Percentiles rank a stretch among this genome's conserved stretches.
phyloP scores from a whole-genome alignment of 2,888 invertebrate genomes.

The Gortyna flavago region DNA sequence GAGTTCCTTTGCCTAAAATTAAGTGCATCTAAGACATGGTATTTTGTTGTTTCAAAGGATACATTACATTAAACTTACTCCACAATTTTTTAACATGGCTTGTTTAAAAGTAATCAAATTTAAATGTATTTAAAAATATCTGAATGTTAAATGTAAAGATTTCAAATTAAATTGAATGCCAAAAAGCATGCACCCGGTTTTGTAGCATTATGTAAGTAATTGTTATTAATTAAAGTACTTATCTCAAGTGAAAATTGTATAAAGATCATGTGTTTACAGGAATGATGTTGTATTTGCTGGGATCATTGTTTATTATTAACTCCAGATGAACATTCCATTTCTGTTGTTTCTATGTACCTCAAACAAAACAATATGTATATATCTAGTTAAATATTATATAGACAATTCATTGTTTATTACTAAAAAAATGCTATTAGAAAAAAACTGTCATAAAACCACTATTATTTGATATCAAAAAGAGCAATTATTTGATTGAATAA shows the following conservation, averaged over 20 bases:
- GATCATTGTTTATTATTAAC: constrained; percentile 28
- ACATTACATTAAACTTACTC: constrained; percentile 23
- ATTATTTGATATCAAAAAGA: constrained; percentile 23
- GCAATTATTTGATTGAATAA: constrained; percentile 24
- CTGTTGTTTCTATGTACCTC: constrained; percentile 37
- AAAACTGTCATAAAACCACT: constrained; percentile 30
- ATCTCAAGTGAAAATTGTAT: constrained; percentile 15
- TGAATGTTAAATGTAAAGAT: constrained; percentile 57
- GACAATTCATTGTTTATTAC: constrained; percentile 34
- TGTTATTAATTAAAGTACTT: constrained; percentile 30
- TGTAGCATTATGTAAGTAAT: constrained; percentile 19
- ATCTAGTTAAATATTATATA: constrained; percentile 52
- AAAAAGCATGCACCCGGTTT: constrained; percentile 23
- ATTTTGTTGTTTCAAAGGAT: constrained; percentile 22
- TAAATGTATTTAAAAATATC: constrained; percentile 38
- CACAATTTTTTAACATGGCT: constrained; percentile 17
- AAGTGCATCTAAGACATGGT: constrained; percentile 16
- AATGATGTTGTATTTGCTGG: constrained; percentile 21
- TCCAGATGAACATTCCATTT: constrained; percentile 52
- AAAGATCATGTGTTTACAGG: constrained; percentile 24
- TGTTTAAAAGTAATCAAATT: constrained; percentile 43
- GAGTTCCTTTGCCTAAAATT: constrained; percentile 40
- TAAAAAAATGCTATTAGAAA: constrained; percentile 20
- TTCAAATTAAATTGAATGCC: constrained; percentile 29
- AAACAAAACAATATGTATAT: constrained; percentile 44